Evolutionary conservation across 2,113 vertebrate species (phyloP).

Genomic region (Forbesichthys papilliferus): DNA sequence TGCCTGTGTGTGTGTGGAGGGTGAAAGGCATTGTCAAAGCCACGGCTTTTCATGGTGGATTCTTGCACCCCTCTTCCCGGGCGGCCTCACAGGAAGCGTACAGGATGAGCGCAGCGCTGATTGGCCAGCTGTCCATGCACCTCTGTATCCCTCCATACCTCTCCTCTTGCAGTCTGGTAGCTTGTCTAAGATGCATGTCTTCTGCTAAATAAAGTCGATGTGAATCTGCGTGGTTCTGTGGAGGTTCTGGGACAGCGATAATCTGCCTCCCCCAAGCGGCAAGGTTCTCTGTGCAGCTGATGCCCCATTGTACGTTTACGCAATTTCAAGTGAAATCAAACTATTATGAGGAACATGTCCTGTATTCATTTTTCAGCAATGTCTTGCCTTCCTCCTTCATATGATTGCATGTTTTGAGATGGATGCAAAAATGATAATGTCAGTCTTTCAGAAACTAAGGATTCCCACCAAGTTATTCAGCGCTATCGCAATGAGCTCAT

Average conservation of each 20-base stretch:
- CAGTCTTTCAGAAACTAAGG: constrained; percentile 28
- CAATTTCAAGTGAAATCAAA: no score
- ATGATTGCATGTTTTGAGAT: no score
- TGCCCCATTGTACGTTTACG: no score
- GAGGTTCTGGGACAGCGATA: no score
- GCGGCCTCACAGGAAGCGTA: constrained; percentile 31
- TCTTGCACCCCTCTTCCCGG: constrained; percentile 33
- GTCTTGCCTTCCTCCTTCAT: no score
- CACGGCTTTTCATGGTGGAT: constrained; percentile 58
- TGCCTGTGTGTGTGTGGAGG: constrained; percentile 18
- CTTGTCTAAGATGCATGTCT: not conserved
- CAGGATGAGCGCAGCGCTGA: constrained; percentile 1
- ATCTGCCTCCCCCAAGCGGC: not conserved
- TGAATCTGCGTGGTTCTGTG: no score
- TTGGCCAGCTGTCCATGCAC: not conserved
- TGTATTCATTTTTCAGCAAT: no score
- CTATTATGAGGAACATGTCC: no score
- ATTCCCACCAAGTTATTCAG: not conserved
- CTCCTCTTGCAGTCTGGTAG: not conserved
- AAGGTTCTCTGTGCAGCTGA: not conserved
- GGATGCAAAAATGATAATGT: not conserved
- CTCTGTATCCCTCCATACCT: not conserved
- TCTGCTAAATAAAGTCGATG: no score
- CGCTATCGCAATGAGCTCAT: no score
- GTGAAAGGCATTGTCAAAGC: constrained; percentile 70